Base-by-base conservation (phyloP, 92 coral and sea anemone species). In the Metridium senile region DNA sequence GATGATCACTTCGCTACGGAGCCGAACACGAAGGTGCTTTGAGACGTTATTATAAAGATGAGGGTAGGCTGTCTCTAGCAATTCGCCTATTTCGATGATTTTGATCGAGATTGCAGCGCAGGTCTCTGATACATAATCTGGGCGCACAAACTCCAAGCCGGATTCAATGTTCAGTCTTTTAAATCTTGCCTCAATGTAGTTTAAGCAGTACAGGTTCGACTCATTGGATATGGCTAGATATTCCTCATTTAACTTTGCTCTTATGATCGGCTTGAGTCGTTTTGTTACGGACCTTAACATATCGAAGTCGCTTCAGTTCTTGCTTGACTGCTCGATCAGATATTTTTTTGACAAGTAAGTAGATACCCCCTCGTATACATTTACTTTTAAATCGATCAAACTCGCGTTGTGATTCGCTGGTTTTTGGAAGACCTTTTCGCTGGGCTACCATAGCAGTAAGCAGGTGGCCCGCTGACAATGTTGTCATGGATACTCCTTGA, bases 1-100 rank as follows among this genome's bases (percentile, higher is more conserved):
- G 62, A 94, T 89, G 18, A 96, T 90, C 70, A 90, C 91, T 57
- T 96, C 99, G 68, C 93, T 96, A 51, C 95, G 93, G 7, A 93
- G 72, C 58, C 87, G 90, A 30, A 96, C 84, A 62, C 87, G 86
- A 32, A 86, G 81, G 35, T 96, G 97, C 64, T 93, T 93, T 0
- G 99, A 96, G 39, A 89, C 93, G 32, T 93, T 93, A 68, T 66
- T 79, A 70, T 85, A 96, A 1, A 96, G 75, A 45, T 85, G 89
- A 0, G 99, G 99, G 35, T 96, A 96, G 17, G 93, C 87, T 31
- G 85, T 66, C 70, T 96, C 99, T 23, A 96, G 84, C 9, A 96
- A 81, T 18, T 91, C 92, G 32, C 99, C 97, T 0, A 96, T 86
- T 58, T 93, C 97, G 74, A 89, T 78, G 16, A 92, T 89, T 74